Conservation (phyloP, 2,888 invertebrate species). For the Cheilosia vernalis region DNA sequence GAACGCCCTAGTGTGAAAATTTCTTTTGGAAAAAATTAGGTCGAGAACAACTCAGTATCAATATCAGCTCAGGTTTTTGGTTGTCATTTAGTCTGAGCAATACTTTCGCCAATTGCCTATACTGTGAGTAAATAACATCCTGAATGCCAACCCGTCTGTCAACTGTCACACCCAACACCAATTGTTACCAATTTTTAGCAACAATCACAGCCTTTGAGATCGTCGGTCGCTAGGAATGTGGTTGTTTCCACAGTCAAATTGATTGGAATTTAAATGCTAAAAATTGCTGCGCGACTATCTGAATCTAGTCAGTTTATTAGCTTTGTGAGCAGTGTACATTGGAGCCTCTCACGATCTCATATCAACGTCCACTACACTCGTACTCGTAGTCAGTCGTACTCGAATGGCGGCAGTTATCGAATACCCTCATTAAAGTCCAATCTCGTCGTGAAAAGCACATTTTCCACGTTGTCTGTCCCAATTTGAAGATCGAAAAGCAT, state of each 20-base stretch:
- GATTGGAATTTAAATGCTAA: constrained; percentile 53
- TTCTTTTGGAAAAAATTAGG: too few relatives aligned
- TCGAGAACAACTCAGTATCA: too few relatives aligned
- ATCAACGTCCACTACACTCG: constrained; percentile 17
- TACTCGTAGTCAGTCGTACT: too few relatives aligned
- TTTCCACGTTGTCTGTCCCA: constrained; percentile 58
- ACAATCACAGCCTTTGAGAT: not conserved
- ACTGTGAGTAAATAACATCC: not conserved
- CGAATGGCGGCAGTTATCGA: constrained; percentile 29
- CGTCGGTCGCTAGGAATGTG: constrained; percentile 3
- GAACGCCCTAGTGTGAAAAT: too few relatives aligned
- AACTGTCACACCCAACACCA: constrained; percentile 13
- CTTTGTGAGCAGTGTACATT: constrained; percentile 48
- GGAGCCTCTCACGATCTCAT: constrained; percentile 62
- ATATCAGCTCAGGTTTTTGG: too few relatives aligned
- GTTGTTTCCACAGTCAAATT: constrained; percentile 39
- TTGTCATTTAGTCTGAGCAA: not conserved
- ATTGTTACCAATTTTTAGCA: not conserved
- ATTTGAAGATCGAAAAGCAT: constrained; percentile 65
- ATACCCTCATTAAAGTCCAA: constrained; percentile 61
- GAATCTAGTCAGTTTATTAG: constrained; percentile 49
- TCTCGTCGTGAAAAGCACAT: constrained; percentile 62
- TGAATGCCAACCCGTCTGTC: not conserved
- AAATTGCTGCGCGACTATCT: constrained; percentile 40
- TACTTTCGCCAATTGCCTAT: not conserved